Evolutionary conservation across 2,113 vertebrate species (phyloP).

Genomic region (Ctenodactylus gundi): DNA sequence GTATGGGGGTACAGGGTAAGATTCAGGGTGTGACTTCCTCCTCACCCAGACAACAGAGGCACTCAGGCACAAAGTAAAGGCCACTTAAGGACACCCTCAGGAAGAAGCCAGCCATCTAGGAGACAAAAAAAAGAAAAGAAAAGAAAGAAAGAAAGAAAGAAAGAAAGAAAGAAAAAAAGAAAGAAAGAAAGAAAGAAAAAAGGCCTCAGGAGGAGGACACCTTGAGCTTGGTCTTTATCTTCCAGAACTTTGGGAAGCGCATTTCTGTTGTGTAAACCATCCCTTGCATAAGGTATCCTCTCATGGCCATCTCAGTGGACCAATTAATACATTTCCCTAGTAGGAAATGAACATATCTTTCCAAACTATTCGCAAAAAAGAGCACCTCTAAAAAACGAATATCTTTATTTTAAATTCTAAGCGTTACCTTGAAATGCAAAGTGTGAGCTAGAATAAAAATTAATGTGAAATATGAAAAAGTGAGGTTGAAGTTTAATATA

Average conservation of each 20-base stretch:
- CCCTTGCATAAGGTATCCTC: neutral
- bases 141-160: no score
- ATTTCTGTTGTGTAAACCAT: neutral
- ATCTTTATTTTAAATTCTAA: constrained; percentile 33
- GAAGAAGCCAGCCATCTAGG: neutral
- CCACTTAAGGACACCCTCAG: neutral
- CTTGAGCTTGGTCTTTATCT: neutral
- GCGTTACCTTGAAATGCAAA: constrained; percentile 17
- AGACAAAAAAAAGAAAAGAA: no score
- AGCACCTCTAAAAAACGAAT: neutral
- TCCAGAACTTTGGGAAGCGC: neutral
- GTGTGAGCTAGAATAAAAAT: constrained; percentile 34
- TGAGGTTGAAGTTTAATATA: neutral
- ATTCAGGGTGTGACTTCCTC: neutral
- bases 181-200: no score
- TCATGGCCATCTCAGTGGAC: neutral
- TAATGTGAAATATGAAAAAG: neutral
- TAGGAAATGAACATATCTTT: neutral
- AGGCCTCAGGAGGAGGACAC: neutral
- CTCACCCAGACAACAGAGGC: neutral
- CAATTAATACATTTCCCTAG: neutral
- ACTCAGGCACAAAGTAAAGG: neutral
- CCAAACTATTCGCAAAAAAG: neutral
- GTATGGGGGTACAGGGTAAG: no score
- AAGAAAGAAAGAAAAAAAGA: no score